These are phyloP conservation scores for Bothrops jararaca DNA, from an alignment of 2,113 vertebrate genomes.

Conservation along the genomic window DNA sequence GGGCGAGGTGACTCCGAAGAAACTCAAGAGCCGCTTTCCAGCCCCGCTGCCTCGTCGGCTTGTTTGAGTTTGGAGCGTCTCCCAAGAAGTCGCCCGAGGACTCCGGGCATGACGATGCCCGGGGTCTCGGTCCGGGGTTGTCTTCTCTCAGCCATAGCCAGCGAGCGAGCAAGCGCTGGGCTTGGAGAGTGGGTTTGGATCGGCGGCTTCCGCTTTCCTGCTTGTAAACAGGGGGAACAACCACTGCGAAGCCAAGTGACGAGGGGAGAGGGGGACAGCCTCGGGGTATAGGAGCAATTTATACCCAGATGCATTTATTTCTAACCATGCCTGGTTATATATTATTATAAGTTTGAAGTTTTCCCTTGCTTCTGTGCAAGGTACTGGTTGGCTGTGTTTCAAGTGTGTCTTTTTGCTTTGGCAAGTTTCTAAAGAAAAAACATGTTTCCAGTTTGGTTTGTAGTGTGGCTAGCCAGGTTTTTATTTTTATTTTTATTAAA, in stretches of 20 bases:
- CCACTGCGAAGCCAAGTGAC: not conserved
- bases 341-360: constrained; percentile 27
- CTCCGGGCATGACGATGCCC: not conserved
- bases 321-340: constrained; percentile 5
- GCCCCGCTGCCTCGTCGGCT: not conserved
- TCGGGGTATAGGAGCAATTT: not conserved
- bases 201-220: not conserved
- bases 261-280: not conserved
- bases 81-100: not conserved
- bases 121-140: accelerated
- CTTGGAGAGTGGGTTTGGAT: not conserved
- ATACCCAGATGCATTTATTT: constrained; percentile 8
- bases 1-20: not conserved
- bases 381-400: not conserved
- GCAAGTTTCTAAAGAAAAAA: constrained; percentile 6
- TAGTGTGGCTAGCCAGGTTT: not conserved
- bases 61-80: constrained; percentile 40
- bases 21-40: not conserved
- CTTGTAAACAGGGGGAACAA: not conserved
- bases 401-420: constrained; percentile 12
- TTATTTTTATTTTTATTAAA: not conserved
- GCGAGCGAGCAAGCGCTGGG: not conserved
- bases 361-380: constrained; percentile 23
- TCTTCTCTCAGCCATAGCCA: not conserved
- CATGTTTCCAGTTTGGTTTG: not conserved